Evolutionary conservation across 1,140 invertebrate genomes (phyloP), one percentile per base, ranked within the genome.

Genomic region (Leptopilina boulardi): DNA sequence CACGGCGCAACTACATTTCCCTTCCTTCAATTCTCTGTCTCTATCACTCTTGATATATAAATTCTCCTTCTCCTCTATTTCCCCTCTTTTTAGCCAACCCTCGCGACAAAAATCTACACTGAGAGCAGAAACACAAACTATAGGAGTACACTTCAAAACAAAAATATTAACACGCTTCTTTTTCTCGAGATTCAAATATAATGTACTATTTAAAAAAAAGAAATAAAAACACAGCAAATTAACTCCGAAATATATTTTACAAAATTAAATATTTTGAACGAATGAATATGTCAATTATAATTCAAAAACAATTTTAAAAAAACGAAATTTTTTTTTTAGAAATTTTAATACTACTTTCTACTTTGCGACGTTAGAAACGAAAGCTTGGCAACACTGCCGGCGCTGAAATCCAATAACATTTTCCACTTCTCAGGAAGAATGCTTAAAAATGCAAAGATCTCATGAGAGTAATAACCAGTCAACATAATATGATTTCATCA

Each of bases 321-420:
- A n/a, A 42, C 2, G n/a, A 5, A 51, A 18, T 51, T n/a, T 18
- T 51, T 18, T 4, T 18, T 51, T 2, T 18, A 18, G 34, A 38
- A 38, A 18, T 51, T 51, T 18, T 4, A 51, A 51, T 15, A 66
- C 73, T 44, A 73, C 71, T 59, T 54, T 44, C 75, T 74, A 21
- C 19, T 26, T n/a, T n/a, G n/a, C 19, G 10, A 59, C 2, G 56
- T 13, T 34, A 5, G 3, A 66, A 66, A 66, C 59, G 26, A 26
- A 70, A 71, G 80, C 80, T 71, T 82, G 78, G 81, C 83, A 84
- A 82, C 83, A 77, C 80, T 77, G 83, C 66, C n/a, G 77, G 71
- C 76, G 84, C 77, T 81, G 44, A 75, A 78, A 78, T 18, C 82
- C 73, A 76, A 80, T 83, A 80, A 84, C 54, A 71, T 19, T 74